Evolutionary conservation across 2,888 invertebrate species (phyloP).

Genomic region (Sycophila texana): DNA sequence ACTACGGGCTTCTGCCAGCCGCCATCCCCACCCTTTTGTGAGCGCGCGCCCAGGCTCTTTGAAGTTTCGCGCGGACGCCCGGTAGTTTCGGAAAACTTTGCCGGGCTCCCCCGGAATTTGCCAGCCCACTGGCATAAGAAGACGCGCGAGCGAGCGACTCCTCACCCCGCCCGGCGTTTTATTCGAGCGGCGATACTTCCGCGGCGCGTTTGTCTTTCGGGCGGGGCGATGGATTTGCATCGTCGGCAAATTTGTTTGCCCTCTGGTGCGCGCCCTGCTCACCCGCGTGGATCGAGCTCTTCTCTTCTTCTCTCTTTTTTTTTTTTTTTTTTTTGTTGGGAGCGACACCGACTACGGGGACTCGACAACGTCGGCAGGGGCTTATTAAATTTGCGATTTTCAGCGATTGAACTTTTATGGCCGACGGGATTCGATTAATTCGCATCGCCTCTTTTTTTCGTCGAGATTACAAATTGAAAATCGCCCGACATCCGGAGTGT

Average conservation of each 20-base stretch:
- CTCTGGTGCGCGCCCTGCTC: neutral
- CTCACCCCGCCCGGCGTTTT: neutral
- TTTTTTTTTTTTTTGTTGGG: neutral
- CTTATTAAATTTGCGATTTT: neutral
- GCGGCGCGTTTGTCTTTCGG: neutral
- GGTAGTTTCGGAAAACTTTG: neutral
- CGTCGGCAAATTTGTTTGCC: neutral
- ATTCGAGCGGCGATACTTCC: neutral
- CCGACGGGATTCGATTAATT: too few relatives aligned
- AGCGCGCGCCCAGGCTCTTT: slow-evolving; percentile 52
- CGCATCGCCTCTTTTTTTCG: too few relatives aligned
- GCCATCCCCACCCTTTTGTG: slow-evolving; percentile 35
- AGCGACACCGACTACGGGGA: neutral
- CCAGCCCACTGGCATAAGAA: slow-evolving; percentile 29
- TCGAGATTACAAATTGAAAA: too few relatives aligned
- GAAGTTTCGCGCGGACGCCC: slow-evolving; percentile 42
- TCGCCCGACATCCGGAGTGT: too few relatives aligned
- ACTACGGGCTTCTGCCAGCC: slow-evolving; percentile 19
- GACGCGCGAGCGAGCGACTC: neutral
- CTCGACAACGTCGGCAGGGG: neutral
- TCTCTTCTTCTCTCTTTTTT: too few relatives aligned
- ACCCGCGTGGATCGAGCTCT: too few relatives aligned
- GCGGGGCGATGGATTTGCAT: neutral
- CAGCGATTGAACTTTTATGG: neutral
- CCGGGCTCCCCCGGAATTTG: slow-evolving; percentile 32